Evolutionary conservation across 2,113 vertebrate species (phyloP), one percentile per base, ranked within the genome.

Genomic region (Cinclus cinclus): DNA sequence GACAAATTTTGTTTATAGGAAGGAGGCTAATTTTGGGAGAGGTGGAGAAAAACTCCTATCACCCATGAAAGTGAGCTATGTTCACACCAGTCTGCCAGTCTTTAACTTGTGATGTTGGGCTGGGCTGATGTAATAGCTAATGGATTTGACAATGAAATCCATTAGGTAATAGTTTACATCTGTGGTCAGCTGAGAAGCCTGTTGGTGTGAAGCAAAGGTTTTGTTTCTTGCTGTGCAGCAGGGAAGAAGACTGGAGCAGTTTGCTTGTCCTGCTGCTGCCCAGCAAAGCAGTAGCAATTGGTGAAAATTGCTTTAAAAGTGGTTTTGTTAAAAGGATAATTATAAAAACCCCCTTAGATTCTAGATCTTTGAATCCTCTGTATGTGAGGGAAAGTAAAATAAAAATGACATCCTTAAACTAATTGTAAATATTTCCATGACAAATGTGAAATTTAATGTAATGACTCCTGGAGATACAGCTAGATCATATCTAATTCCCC

Each of bases 101-200:
- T 92, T 91, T 74, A 83, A 35, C 44, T 62, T 84, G 62, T 53
- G 49, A 49, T 68, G 37, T 60, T 84, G 85, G 69, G 15, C 22
- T 91, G 76, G 74, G 22, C 64, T 91, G 52, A 67, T 90, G 56
- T 67, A 86, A 71, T 93, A 88, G 30, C 64, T 59, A 64, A 63
- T 68, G 33, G 50, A 58, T 88, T 56, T 56, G 71, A 80, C 33
- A 63, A 4, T 12, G 3, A 88, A 85, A 28, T 52, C 55, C 35
- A 10, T 83, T 86, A 3, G 18, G 64, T 80, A 86, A 77, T 77
- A 65, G 82, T 82, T 94, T 77, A 58, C 50, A 58, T 69, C 58
- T 58, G 85, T 83, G 88, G 63, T 67, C 71, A 69, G n/a, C 71
- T 83, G 75, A 83, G 83, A 92, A 93, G 67, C 28, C n/a, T 90